A percentile compares a stretch with the other conserved stretches of the same genome.
phyloP scores from a whole-genome alignment of 1,140 invertebrate species.

The Zaprionus taronus region DNA sequence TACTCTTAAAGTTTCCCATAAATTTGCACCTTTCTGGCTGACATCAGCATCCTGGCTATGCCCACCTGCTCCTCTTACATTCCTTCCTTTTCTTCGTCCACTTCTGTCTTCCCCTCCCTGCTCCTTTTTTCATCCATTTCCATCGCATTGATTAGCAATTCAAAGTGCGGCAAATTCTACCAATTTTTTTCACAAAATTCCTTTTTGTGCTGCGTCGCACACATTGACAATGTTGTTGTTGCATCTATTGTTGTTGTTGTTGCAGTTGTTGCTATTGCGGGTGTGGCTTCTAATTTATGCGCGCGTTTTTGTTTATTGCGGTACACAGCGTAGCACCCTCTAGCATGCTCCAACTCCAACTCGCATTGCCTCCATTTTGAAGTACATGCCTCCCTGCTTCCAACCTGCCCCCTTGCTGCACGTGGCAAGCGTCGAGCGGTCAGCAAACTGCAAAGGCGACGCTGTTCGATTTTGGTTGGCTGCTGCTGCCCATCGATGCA shows the following conservation, averaged over 20 bases:
- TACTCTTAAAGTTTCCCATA: neutral
- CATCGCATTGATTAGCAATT: constrained; percentile 67
- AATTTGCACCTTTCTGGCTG: constrained; percentile 8
- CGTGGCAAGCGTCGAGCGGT: constrained; percentile 29
- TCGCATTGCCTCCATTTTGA: neutral
- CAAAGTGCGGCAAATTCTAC: constrained; percentile 33
- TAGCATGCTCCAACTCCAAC: neutral
- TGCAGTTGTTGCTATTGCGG: constrained; percentile 38
- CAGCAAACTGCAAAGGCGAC: constrained; percentile 36
- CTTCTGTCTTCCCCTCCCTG: constrained; percentile 1
- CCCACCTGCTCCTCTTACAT: neutral
- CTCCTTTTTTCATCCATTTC: neutral
- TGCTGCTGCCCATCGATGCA: constrained; percentile 57
- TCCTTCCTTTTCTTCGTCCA: neutral
- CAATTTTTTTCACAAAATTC: constrained; percentile 1
- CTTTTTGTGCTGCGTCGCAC: constrained; percentile 8
- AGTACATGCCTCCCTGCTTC: constrained; percentile 21
- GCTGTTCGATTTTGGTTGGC: constrained; percentile 79
- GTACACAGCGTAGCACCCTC: constrained; percentile 22
- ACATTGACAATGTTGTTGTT: constrained; percentile 28
- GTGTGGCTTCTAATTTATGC: constrained; percentile 70
- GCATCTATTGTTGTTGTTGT: neutral
- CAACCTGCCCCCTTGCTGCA: neutral
- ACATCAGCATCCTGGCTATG: neutral
- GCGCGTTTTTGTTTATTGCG: constrained; percentile 70